These are phyloP conservation scores for Heliconius melpomene DNA, from an alignment of 1,140 invertebrate species.

Conservation along the genomic window DNA sequence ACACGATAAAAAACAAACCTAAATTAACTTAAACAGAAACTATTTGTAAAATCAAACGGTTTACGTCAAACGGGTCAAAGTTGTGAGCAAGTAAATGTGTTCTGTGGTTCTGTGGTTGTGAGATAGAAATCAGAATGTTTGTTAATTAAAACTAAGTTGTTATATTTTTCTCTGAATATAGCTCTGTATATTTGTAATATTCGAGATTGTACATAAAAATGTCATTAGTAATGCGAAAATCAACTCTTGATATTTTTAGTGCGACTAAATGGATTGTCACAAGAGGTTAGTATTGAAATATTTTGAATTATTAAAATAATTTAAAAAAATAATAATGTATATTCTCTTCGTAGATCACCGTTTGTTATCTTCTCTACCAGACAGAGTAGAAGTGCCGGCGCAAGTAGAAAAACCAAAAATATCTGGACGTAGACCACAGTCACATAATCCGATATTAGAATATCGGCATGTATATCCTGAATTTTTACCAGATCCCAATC, in stretches of 20 bases:
- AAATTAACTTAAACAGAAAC: too few species aligned
- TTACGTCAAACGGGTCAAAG: too few species aligned
- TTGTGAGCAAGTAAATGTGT: background rate
- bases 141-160: background rate
- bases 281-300: constrained; percentile 56
- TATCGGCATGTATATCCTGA: constrained; percentile 94
- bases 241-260: constrained; percentile 49
- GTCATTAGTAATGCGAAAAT: constrained; percentile 61
- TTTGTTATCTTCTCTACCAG: constrained; percentile 57
- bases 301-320: background rate
- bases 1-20: too few species aligned
- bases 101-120: too few species aligned
- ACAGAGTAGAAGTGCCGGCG: constrained; percentile 50
- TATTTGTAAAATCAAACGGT: too few species aligned
- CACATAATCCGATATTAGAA: constrained; percentile 64
- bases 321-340: background rate
- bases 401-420: constrained; percentile 41
- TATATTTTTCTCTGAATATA: background rate
- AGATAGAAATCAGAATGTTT: background rate
- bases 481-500: constrained; percentile 94
- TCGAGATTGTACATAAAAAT: constrained; percentile 34
- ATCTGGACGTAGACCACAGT: constrained; percentile 40
- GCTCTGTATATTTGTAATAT: background rate
- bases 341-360: constrained; percentile 55
- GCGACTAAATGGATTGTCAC: constrained; percentile 61